Conservation (phyloP, 2,888 invertebrate species). For the Nudaria mundana region DNA sequence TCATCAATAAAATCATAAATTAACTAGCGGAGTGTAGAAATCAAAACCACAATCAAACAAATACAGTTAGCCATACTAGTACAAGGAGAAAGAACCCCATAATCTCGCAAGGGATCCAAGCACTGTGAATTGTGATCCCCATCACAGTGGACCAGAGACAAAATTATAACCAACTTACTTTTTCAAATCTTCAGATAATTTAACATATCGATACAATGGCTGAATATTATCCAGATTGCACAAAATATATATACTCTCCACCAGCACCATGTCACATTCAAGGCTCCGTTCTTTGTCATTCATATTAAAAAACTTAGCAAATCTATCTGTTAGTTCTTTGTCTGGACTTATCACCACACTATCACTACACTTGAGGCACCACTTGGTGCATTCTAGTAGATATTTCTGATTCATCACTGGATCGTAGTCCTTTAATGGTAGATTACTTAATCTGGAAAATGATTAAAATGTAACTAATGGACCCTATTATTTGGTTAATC, state of each 20-base stretch:
- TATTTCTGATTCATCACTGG: conserved; percentile 86
- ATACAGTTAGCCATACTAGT: too few relatives aligned
- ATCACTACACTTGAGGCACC: conserved; percentile 82
- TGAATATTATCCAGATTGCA: conserved; percentile 83
- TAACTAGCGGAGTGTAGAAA: too few relatives aligned
- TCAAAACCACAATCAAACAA: too few relatives aligned
- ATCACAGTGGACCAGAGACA: background rate
- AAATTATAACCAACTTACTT: conserved; percentile 51
- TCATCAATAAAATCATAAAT: too few relatives aligned
- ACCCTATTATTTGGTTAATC: too few relatives aligned
- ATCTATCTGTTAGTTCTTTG: conserved; percentile 17
- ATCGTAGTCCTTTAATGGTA: conserved; percentile 81
- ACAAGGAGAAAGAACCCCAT: too few relatives aligned
- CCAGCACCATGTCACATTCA: conserved; percentile 67
- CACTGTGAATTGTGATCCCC: too few relatives aligned
- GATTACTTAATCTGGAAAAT: conserved; percentile 81
- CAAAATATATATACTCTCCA: conserved; percentile 86
- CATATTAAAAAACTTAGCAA: conserved; percentile 28
- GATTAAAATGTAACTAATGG: background rate
- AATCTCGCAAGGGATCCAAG: too few relatives aligned
- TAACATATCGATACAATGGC: conserved; percentile 77
- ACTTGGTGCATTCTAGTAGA: conserved; percentile 86
- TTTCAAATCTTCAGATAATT: conserved; percentile 60
- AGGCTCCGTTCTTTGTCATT: conserved; percentile 29
- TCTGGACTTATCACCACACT: conserved; percentile 40